Conservation (phyloP, 2,113 vertebrate genomes). For the Nesoenas mayeri region DNA sequence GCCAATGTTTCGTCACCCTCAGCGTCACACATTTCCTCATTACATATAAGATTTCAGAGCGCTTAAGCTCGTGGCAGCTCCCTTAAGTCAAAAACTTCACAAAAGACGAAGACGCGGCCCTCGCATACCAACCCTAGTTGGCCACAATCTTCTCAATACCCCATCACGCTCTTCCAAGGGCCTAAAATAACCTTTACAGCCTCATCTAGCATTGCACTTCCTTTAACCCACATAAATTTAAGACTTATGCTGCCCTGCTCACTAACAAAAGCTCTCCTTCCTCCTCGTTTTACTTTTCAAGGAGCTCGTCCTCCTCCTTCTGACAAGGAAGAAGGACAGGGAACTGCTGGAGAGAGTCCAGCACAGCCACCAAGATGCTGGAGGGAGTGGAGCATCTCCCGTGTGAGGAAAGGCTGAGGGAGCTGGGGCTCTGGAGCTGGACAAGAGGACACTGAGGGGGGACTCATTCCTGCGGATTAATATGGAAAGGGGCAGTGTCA, state of each 20-base stretch:
- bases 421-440: too few relatives aligned
- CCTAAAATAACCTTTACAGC: accelerated
- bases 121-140: accelerated
- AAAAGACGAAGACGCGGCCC: accelerated
- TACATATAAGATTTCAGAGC: too few relatives aligned
- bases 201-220: background rate
- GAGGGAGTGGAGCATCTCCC: too few relatives aligned
- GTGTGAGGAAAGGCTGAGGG: too few relatives aligned
- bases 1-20: too few relatives aligned
- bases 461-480: too few relatives aligned
- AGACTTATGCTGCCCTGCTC: accelerated
- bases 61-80: background rate
- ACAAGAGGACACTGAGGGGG: too few relatives aligned
- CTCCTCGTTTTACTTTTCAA: accelerated
- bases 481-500: too few relatives aligned
- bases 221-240: accelerated
- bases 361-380: too few relatives aligned
- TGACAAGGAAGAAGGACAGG: too few relatives aligned
- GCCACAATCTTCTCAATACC: accelerated
- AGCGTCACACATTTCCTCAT: too few relatives aligned
- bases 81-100: background rate
- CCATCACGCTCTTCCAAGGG: background rate
- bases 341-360: too few relatives aligned
- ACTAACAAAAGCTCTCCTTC: background rate
- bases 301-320: accelerated